These are phyloP conservation scores for Dysidea cf. avara DNA, from an alignment of 37 sponge, comb jelly and placozoan species.

Conservation along the genomic window DNA sequence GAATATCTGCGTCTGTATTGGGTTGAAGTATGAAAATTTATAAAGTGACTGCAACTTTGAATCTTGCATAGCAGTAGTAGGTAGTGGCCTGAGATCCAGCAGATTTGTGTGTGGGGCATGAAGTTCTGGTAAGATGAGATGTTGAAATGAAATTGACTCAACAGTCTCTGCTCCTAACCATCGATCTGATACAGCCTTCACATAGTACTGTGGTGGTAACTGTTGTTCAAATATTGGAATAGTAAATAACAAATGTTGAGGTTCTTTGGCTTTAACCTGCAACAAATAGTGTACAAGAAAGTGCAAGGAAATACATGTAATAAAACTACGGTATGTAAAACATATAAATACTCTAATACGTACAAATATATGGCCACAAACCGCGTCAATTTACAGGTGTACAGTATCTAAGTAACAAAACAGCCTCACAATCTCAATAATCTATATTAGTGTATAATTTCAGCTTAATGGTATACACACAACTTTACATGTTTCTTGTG, in stretches of 20 bases:
- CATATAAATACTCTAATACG: too few relatives aligned
- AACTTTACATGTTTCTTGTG: constrained; percentile 86
- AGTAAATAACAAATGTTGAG: constrained; percentile 86
- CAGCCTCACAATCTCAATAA: background rate
- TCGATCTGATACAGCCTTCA: constrained; percentile 85
- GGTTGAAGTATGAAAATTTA: constrained; percentile 91
- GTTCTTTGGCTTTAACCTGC: constrained; percentile 66
- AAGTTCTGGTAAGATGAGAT: constrained; percentile 92
- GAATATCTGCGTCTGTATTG: constrained; percentile 95
- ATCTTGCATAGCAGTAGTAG: constrained; percentile 74
- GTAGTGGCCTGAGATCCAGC: constrained; percentile 94
- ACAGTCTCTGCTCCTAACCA: constrained; percentile 91
- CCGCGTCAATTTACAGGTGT: background rate
- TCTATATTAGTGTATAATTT: too few relatives aligned
- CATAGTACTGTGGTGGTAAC: constrained; percentile 85
- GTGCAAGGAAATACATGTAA: background rate
- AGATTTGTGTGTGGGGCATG: constrained; percentile 96
- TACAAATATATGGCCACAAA: too few relatives aligned
- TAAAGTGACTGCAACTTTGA: constrained; percentile 62
- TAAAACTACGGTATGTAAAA: too few relatives aligned
- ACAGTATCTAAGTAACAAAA: background rate
- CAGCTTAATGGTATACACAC: too few relatives aligned
- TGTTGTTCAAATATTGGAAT: constrained; percentile 92
- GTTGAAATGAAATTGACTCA: constrained; percentile 82
- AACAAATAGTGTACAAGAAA: too few relatives aligned